Evolutionary conservation across 2,888 invertebrate species (phyloP), one percentile per base, ranked within the genome.

Genomic region (Polylopha cassiicola): DNA sequence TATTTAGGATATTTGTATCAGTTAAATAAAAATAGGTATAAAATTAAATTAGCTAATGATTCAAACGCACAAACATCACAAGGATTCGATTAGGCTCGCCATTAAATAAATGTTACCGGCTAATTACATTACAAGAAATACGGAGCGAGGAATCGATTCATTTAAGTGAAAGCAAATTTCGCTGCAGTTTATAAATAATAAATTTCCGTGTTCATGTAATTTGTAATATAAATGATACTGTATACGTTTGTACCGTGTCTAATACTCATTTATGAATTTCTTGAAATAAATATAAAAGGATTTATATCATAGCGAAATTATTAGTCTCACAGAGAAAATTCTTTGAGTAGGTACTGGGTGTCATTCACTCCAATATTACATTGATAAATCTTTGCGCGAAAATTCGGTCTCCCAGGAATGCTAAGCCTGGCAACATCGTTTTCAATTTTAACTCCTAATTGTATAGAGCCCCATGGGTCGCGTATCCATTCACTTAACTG

Each of bases 361-460:
- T n/a, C n/a, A n/a, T n/a, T n/a, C 29, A 20, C 28, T 34, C 11
- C 24, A 15, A 28, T 22, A 13, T 22, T n/a, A 8, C 15, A 30
- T 21, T 30, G 28, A 39, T 30, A 43, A 43, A 43, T 43, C 33
- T 38, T 34, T 24, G 29, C 15, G 14, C 22, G 14, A 9, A 18
- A 1, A n/a, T 5, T 3, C 8, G 24, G 24, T 38, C 43, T 31
- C 43, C 15, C 4, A 23, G 38, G 43, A 5, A 29, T 21, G 20
- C 24, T 30, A 17, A 30, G 33, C 42, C 10, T 13, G 30, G 39
- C 20, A 22, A 38, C 43, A 47, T 43, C 48, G 46, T 49, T 49
- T 49, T 47, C 47, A 49, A 49, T 49, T 41, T 47, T 45, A 48
- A 37, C 33, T 18, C 45, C 39, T 48, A 48, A 51, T 48, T 47